phyloP scores from a whole-genome alignment of 2,888 invertebrate genomes.

The Trachelus troglodyta region DNA sequence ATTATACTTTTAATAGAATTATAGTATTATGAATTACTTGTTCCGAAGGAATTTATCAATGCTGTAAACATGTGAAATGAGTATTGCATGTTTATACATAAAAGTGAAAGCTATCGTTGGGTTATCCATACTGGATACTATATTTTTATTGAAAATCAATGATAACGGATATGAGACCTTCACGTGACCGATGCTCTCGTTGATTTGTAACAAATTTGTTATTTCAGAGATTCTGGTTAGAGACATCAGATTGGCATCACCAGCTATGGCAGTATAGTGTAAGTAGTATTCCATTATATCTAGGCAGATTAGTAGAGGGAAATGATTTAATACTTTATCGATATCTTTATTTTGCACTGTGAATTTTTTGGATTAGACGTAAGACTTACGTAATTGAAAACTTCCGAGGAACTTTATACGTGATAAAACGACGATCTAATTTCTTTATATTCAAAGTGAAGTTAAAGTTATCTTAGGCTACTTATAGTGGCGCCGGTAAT shows the following conservation, averaged over 20 bases:
- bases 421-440: neutral
- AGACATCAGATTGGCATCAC: neutral
- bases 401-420: neutral
- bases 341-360: neutral
- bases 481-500: neutral
- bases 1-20: neutral
- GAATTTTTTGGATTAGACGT: neutral
- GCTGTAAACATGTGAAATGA: neutral
- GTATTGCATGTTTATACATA: neutral
- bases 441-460: neutral
- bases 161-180: neutral
- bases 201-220: neutral
- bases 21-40: neutral
- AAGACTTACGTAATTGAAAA: neutral
- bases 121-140: neutral
- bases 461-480: neutral
- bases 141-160: neutral
- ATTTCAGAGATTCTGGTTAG: neutral
- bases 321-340: neutral
- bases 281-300: no score
- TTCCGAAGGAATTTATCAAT: neutral
- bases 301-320: neutral
- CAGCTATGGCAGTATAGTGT: neutral
- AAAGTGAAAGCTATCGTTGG: neutral
- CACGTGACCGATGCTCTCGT: neutral